Base-by-base conservation (phyloP, 2,888 invertebrate species). In the Drosophila monieri region DNA sequence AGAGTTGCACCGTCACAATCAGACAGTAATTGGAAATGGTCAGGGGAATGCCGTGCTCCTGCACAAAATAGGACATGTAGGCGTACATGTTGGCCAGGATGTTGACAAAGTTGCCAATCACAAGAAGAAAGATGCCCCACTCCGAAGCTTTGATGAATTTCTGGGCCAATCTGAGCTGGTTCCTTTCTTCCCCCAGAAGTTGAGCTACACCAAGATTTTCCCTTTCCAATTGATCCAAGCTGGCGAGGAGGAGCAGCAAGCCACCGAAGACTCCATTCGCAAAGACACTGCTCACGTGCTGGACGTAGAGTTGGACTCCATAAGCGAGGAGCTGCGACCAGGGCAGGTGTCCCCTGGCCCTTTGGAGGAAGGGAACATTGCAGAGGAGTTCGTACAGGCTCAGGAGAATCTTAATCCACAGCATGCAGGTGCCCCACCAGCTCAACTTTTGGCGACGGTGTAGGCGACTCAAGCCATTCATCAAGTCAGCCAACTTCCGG, bases 31-130 rank as follows among this genome's bases (percentile, higher is more conserved):
- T 85, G 32, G 89, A 80, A 6, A 89, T 88, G 43, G 88, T 89
- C n/a, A 80, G 27, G 4, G 80, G 90, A 1, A 89, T 60, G 23
- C 76, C 80, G 15, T 79, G 78, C 8, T 68, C 78, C 10, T 74
- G 68, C 5, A 88, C 88, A 53, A 79, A 89, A 54, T 83, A 89
- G 6, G 90, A 83, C 77, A 91, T 71, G 52, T 89, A 69, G 44
- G 90, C 89, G 47, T 90, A 91, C 69, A 91, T 77, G 37, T 90
- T 90, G 54, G 88, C 76, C 54, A 91, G 59, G 2, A 90, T 77
- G 44, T 89, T 89, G 21, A 88, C 53, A 25, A 90, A 90, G 52
- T 81, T 76, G 37, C 85, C 78, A 25, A 87, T 59, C 23, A 90
- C 78, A 30, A 85, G 66, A 8, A 90, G 67, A 25, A 89, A 81